Evolutionary conservation across 2,888 invertebrate species (phyloP).

Genomic region (Phyllotreta striolata): DNA sequence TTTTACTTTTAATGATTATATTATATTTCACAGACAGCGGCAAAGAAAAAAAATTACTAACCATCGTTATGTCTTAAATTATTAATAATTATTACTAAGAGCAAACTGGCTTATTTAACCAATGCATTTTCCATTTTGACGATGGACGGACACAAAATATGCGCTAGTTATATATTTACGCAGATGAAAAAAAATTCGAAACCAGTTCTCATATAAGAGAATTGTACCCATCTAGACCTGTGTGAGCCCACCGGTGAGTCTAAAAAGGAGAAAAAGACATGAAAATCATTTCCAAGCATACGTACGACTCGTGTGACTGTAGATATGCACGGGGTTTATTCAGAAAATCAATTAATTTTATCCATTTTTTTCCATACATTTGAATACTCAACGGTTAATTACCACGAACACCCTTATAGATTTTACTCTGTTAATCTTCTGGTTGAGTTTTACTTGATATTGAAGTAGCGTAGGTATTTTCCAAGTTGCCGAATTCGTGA

Average conservation of each 20-base stretch:
- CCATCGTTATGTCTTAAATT: conserved; percentile 19
- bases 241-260: conserved; percentile 50
- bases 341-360: conserved; percentile 3
- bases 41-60: neutral
- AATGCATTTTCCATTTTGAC: conserved; percentile 28
- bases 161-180: conserved; percentile 50
- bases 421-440: no score
- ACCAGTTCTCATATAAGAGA: conserved; percentile 44
- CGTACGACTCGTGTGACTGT: conserved; percentile 5
- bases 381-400: neutral
- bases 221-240: conserved; percentile 47
- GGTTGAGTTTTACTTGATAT: no score
- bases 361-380: neutral
- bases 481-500: no score
- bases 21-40: conserved; percentile 4
- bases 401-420: no score
- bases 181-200: conserved; percentile 40
- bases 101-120: conserved; percentile 29
- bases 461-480: no score
- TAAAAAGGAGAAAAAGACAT: conserved; percentile 48
- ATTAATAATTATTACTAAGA: conserved; percentile 28
- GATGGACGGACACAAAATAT: conserved; percentile 47
- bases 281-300: conserved; percentile 44
- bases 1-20: neutral
- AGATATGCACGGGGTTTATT: conserved; percentile 1